Base-by-base conservation (phyloP, 2,797 vertebrate species). In the Coracias cyanogaster region DNA sequence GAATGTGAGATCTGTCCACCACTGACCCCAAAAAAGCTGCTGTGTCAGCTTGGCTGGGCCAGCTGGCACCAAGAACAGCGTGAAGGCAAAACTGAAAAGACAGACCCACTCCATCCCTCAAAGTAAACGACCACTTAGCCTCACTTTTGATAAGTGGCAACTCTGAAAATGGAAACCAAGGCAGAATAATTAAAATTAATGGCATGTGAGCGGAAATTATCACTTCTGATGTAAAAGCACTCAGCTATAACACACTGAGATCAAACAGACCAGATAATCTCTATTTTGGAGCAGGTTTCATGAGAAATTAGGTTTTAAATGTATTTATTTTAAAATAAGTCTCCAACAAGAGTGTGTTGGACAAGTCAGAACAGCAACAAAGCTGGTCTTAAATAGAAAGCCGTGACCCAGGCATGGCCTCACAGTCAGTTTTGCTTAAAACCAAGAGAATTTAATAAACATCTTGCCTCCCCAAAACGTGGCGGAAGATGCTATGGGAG, bases 161-260 rank as follows among this genome's bases (percentile, higher is more conserved):
- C 45, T 84, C 43, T 62, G 70, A 82, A 86, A 96, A 84, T 55
- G 77, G 81, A 93, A 94, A 92, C 13, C 51, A 45, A 92, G 55
- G 76, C 78, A 73, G 43, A 62, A 45, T 89, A 94, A 96, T 95
- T 95, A 94, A 96, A 93, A 96, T 73, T 93, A 94, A 90, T 73
- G 66, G 77, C n/a, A 82, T 51, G 28, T 28, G 41, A 96, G 70
- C 93, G 83, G 86, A 92, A 95, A 94, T 95, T 62, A 86, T 73
- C 92, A 84, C 77, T 97, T 62, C 57, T 93, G 92, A 94, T 83
- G 81, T 79, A 70, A 93, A 90, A 93, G 90, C 92, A 84, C 83
- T 96, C 66, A 90, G 2, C 39, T 66, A 51, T 33, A 94, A 89
- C 61, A 69, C 7, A 37, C 7, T 8, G 51, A 86, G 92, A 89